Evolutionary conservation across 2,888 invertebrate species (phyloP).

Genomic region (Drosophila lutescens): DNA sequence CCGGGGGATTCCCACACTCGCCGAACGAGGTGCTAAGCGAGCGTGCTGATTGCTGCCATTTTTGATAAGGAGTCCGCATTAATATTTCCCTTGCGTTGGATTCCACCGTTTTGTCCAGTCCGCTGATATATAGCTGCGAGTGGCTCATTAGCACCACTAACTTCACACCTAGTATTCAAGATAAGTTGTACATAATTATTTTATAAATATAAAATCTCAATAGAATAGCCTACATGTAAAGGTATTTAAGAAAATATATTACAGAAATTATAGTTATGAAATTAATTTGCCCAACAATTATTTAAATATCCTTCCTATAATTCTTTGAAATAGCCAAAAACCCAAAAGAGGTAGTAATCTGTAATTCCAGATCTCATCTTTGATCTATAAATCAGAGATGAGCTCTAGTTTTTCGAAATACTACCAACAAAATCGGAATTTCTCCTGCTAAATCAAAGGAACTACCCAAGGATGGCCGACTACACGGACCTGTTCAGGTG

Average conservation of each 20-base stretch:
- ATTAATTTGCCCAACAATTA: no score
- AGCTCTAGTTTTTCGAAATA: not conserved
- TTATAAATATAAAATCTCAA: no score
- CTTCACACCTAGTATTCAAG: not conserved
- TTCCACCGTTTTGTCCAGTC: slow-evolving; percentile 47
- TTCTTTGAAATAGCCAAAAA: no score
- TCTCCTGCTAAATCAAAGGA: not conserved
- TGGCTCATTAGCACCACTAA: slow-evolving; percentile 6
- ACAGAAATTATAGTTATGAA: no score
- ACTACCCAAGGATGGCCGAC: slow-evolving; percentile 49
- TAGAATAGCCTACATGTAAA: no score
- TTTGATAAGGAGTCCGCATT: slow-evolving; percentile 76
- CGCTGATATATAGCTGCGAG: slow-evolving; percentile 8
- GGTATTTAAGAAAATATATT: no score
- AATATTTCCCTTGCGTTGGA: slow-evolving; percentile 70
- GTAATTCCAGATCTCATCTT: not conserved
- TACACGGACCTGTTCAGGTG: slow-evolving; percentile 59
- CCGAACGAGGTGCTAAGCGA: slow-evolving; percentile 75
- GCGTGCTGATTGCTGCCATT: slow-evolving; percentile 80
- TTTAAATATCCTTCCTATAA: no score
- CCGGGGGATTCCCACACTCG: slow-evolving; percentile 25
- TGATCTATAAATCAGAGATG: not conserved
- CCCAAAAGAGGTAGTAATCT: no score
- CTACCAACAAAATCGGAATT: not conserved
- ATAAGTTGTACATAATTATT: not conserved